A percentile compares a stretch with the other conserved stretches of the same genome.
Conservation (phyloP, 2,797 vertebrate species). For the Sebastes iracundus region DNA sequence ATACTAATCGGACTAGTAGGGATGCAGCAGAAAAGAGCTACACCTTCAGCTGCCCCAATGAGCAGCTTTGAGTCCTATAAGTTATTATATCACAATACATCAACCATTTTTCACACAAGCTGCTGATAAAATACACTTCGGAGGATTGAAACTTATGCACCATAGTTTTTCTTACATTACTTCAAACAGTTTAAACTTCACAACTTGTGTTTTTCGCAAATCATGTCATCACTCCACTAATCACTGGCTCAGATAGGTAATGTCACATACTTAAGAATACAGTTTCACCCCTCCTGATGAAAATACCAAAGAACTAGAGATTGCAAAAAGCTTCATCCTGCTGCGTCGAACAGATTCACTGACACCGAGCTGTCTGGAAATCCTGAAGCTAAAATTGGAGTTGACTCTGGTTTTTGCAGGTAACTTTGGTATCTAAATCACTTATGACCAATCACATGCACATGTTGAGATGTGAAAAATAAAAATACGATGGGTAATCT, state of each 20-base stretch:
- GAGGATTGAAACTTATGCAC: constrained; percentile 52
- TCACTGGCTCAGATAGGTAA: constrained; percentile 69
- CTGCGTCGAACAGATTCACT: constrained; percentile 12
- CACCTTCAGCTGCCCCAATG: constrained; percentile 30
- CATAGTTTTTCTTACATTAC: constrained; percentile 63
- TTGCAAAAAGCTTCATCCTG: constrained; percentile 23
- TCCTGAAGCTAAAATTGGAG: constrained; percentile 2
- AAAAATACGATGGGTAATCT: constrained; percentile 1
- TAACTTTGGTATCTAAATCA: constrained; percentile 65
- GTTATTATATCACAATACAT: constrained; percentile 74
- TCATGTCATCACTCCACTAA: constrained; percentile 63
- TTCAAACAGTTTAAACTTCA: constrained; percentile 66
- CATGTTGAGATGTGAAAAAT: constrained; percentile 4
- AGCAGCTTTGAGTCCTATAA: constrained; percentile 47
- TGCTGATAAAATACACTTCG: constrained; percentile 65
- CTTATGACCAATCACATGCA: constrained; percentile 10
- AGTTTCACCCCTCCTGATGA: constrained; percentile 15
- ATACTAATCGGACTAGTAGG: constrained; percentile 51
- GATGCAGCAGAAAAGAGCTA: constrained; percentile 37
- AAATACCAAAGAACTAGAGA: constrained; percentile 38
- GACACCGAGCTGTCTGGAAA: constrained; percentile 11
- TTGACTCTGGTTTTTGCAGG: constrained; percentile 24
- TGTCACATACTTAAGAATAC: constrained; percentile 49
- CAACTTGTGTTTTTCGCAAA: constrained; percentile 57
- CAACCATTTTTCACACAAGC: constrained; percentile 69